Evolutionary conservation across 2,888 invertebrate genomes (phyloP), one percentile per base, ranked within the genome.

Genomic region (Timema cristinae): DNA sequence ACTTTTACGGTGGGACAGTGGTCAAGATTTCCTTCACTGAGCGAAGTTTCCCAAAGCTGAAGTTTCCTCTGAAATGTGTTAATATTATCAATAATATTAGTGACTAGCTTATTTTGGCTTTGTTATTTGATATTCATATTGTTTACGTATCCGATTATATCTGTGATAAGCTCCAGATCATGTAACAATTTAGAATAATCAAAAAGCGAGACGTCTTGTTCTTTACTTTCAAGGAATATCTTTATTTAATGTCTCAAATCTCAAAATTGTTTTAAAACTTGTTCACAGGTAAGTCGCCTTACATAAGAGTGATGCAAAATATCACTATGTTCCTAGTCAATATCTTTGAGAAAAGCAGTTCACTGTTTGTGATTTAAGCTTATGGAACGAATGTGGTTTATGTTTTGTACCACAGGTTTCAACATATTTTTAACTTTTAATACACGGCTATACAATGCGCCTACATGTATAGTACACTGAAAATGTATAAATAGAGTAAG

Each of bases 181-280:
- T 47, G 11, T 49, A 66, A 66, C 66, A 66, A 49, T 48, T 66
- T 66, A 8, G 47, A 48, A 6, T 66, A 5, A 66, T 49, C 66
- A 66, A 66, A 66, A 66, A 66, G 66, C 48, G 66, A 32, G 47
- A 66, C 13, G 49, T 47, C 47, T 66, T 66, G 48, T 47, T 49
- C 9, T 66, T 66, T 47, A 66, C 66, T 66, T 66, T 48, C 32
- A 66, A 66, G 49, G 47, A 66, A 49, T 48, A 47, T 66, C 66
- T 10, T 66, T 66, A 66, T 66, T 66, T 66, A 16, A 66, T 48
- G 7, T 66, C 47, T 66, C 66, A 66, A 13, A 66, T n/a, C 66
- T 48, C 66, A 66, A 10, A 66, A 66, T 48, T 8, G 66, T 32
- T 66, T n/a, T 47, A 66, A 32, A 16, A 66, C 66, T 47, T 4